Evolutionary conservation across 2,113 vertebrate species (phyloP), one percentile per base, ranked within the genome.

Genomic region (Psilopogon haemacephalus): DNA sequence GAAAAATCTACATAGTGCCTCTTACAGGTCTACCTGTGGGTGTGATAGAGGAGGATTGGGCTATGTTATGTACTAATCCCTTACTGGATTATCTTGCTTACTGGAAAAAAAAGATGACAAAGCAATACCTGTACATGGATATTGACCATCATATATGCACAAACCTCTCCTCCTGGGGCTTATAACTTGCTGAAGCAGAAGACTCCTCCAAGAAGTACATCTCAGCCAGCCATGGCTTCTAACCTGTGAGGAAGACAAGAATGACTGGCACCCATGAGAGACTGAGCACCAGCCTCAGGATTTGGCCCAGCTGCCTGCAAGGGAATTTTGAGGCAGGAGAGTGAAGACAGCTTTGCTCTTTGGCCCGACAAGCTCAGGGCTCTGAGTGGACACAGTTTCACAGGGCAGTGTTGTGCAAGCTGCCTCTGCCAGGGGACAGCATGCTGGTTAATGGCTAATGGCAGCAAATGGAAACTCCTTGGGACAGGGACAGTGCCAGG

Each of bases 321-420:
- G 27, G 26, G 21, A 20, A 16, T 16, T 55, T 35, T 15, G 68
- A 11, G 54, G 27, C 0, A 1, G 54, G 24, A n/a, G 54, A 71
- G 37, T 2, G 75, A 82, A 28, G 15, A 13, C 14, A 8, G 37
- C 37, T 85, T 63, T 90, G 58, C 46, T 71, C 67, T 90, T 81
- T 74, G 67, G 44, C 44, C 62, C 15, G 17, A 30, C 1, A 0
- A 65, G 56, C 40, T 23, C 2, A 6, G n/a, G 30, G 15, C 20
- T 59, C 42, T 2, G 3, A 3, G 3, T 20, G 54, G 64, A 32
- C 38, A 50, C 2, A 2, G 23, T 62, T 75, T 59, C 0, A 0
- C 6, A 30, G 48, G 33, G 33, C 46, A 48, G 65, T 5, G 65
- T 32, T 84, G 56, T 56, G 80, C 2, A 12, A 50, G 65, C 71